Base-by-base conservation (phyloP, 2,797 vertebrate species). In the Pangasius mekongensis region DNA sequence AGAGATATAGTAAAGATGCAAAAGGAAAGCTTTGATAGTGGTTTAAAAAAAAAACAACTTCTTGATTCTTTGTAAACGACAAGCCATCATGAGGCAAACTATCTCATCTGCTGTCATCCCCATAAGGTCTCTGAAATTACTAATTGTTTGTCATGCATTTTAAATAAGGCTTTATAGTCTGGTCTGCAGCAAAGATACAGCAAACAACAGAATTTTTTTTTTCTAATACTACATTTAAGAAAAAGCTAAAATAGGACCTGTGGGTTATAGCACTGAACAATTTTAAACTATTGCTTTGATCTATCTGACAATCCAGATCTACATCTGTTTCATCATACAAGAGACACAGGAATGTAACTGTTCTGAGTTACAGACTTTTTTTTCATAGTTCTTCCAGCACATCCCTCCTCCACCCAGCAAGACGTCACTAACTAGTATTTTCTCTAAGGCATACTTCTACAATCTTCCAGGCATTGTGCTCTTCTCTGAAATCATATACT, bases 371-470 rank as follows among this genome's bases (percentile, higher is more conserved):
- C 87, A 64, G 24, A 13, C 71, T 30, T 82, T 39, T 39, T 89
- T 84, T 52, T 8, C 14, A 30, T 47, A 39, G 62, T 83, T 87
- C 71, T 49, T 83, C 39, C 82, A 76, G 73, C 77, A 74, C 60
- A 73, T 89, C 58, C 77, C 13, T 87, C 91, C 94, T 95, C 94
- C 93, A 91, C 91, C 89, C 91, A 88, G 94, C 94, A 94, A 94
- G 91, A 94, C 91, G 33, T 76, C 93, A 94, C 94, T 94, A 95
- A 94, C 89, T 90, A 93, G 94, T 92, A 92, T 93, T 91, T 95
- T 94, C 95, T 96, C 95, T 95, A 96, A 96, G 96, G 95, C 95
- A 95, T 96, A 92, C 93, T 95, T 86, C n/a, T 93, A 94, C 94
- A 95, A 94, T 96, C 94, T 95, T 92, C 92, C 94, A 77, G 91